Evolutionary conservation across 92 coral and sea anemone genomes (phyloP).

Genomic region (Siderastrea radians): DNA sequence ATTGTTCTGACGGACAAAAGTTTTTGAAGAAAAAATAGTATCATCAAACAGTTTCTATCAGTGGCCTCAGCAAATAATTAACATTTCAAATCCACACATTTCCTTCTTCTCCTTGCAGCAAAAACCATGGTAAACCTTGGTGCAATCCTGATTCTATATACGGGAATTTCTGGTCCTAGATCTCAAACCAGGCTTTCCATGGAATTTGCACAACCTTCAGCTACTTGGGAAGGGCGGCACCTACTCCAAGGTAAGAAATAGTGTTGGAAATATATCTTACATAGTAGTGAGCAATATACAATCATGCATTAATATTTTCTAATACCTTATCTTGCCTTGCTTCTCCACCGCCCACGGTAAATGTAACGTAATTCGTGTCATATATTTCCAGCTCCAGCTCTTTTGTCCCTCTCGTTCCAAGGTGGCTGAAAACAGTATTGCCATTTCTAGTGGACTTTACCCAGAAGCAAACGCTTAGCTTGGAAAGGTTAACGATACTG

Average conservation of each 20-base stretch:
- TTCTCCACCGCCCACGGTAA: constrained; percentile 18
- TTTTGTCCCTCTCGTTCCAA: neutral
- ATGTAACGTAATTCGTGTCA: neutral
- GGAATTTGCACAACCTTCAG: no score
- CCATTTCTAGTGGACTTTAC: neutral
- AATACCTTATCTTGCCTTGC: neutral
- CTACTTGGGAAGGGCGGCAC: no score
- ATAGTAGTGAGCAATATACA: neutral
- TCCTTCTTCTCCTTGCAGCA: neutral
- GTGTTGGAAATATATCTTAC: neutral
- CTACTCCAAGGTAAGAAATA: neutral
- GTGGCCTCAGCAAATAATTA: neutral
- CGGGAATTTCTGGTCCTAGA: no score
- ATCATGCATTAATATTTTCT: no score
- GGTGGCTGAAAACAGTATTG: constrained; percentile 20
- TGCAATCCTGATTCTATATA: no score
- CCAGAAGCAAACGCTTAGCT: constrained; percentile 40
- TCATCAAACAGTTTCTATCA: no score
- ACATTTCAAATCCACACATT: neutral
- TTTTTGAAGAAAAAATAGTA: neutral
- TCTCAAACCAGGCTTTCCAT: no score
- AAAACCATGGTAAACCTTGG: no score
- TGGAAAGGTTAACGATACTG: neutral
- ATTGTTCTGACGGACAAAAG: neutral
- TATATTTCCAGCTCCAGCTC: neutral